Evolutionary conservation across 2,113 vertebrate species (phyloP), one percentile per base, ranked within the genome.

Genomic region (Pollimyrus isidori): DNA sequence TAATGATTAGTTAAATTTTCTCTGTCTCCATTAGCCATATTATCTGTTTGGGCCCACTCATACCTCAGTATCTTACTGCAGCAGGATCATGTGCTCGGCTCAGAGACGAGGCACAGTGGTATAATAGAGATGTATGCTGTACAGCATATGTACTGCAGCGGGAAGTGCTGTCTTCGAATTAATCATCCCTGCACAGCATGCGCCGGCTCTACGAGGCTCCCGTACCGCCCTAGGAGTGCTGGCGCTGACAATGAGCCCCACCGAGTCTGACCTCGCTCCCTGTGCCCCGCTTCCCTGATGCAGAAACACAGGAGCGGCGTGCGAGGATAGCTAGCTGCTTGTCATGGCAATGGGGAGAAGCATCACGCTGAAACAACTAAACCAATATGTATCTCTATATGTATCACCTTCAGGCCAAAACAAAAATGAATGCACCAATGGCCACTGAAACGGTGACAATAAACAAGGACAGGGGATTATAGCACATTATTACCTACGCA

Each of bases 71-170:
- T 53, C 86, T 39, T 9, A n/a, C 86, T 49, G 50, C 35, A 52
- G 50, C n/a, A 56, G 30, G 10, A 30, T 56, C 35, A 39, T 56
- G 50, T 42, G 49, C 30, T 30, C 17, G 0, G 50, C 35, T 19
- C 35, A 80, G 35, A 3, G 35, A 80, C 7, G 83, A 13, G 26
- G 50, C 49, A 35, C 50, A 35, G 86, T 26, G 11, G 50, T 53
- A 56, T 87, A 87, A 87, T 87, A 53, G 86, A 87, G 49, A 87
- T 35, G 50, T 87, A 42, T 39, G 15, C 49, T 30, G 26, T 87
- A 56, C 26, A 30, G 86, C 49, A 87, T n/a, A 39, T 87, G 87
- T 62, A 65, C 87, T 65, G 87, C 58, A 58, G 87, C 56, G 10
- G 56, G 56, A 87, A 87, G 17, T 87, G 48, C 35, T 30, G 30